These are phyloP conservation scores for Strigamia maritima DNA, from an alignment of 2,888 invertebrate species.

Conservation along the genomic window DNA sequence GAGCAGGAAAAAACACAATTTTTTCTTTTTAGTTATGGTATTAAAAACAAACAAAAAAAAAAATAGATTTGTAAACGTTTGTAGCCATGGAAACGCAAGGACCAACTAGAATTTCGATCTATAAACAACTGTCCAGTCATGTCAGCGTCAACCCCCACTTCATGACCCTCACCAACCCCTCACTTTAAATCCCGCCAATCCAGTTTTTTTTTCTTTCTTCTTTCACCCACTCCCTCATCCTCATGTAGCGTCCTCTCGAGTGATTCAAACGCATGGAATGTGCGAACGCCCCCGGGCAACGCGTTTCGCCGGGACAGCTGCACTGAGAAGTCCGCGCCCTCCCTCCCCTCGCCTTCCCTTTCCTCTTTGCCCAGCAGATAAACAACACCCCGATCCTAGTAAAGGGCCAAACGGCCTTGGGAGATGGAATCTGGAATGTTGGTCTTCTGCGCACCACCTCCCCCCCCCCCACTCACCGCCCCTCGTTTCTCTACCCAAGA, in stretches of 20 bases:
- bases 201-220: constrained; percentile 35
- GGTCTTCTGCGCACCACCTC: neutral
- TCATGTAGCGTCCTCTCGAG: neutral
- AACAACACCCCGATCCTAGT: constrained; percentile 6
- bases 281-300: constrained; percentile 10
- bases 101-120: neutral
- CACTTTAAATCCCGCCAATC: neutral
- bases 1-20: neutral
- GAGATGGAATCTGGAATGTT: neutral
- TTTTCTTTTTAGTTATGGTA: too few relatives aligned
- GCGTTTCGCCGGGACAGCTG: neutral
- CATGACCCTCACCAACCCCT: neutral
- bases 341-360: constrained; percentile 6
- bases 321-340: neutral
- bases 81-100: neutral
- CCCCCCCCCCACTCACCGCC: neutral
- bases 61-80: neutral
- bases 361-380: constrained; percentile 21
- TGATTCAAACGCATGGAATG: constrained; percentile 3
- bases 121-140: neutral
- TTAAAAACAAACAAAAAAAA: neutral
- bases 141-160: constrained; percentile 9
- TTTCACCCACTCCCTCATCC: constrained; percentile 28
- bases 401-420: neutral
- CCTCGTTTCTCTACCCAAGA: constrained; percentile 30